Conservation (phyloP, 2,113 vertebrate species). For the Camelus dromedarius region DNA sequence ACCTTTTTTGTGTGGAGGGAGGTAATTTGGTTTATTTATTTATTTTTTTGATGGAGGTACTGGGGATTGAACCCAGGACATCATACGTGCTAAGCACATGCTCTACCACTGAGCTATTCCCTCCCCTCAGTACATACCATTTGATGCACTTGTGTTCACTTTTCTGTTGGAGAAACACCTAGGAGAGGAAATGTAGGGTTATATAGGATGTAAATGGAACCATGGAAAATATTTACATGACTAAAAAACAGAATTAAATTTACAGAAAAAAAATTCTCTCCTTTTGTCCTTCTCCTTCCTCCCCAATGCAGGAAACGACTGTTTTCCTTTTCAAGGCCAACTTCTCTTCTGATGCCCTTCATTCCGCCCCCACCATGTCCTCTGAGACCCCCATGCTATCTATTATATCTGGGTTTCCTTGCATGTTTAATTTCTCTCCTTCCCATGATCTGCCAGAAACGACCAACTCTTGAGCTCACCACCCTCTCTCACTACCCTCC, state of each 20-base stretch:
- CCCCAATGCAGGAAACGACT: background rate
- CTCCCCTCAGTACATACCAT: background rate
- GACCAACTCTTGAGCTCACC: background rate
- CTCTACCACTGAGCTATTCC: no score
- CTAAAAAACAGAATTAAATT: conserved; percentile 16
- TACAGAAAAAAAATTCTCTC: background rate
- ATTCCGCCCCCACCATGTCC: background rate
- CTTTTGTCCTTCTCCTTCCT: background rate
- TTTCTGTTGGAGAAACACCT: background rate
- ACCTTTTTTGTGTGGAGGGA: background rate
- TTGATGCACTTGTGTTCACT: background rate
- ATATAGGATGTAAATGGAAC: background rate
- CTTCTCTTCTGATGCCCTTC: background rate
- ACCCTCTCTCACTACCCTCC: background rate
- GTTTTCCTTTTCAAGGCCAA: background rate
- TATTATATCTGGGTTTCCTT: background rate
- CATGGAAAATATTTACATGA: background rate
- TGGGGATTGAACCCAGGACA: no score
- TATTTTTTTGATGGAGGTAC: no score
- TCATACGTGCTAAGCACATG: no score
- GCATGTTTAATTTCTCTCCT: background rate
- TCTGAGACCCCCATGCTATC: background rate
- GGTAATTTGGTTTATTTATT: no score
- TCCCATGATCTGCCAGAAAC: background rate
- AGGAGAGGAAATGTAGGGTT: background rate